Conservation (phyloP, 2,113 vertebrate species). For the Apteryx owenii region DNA sequence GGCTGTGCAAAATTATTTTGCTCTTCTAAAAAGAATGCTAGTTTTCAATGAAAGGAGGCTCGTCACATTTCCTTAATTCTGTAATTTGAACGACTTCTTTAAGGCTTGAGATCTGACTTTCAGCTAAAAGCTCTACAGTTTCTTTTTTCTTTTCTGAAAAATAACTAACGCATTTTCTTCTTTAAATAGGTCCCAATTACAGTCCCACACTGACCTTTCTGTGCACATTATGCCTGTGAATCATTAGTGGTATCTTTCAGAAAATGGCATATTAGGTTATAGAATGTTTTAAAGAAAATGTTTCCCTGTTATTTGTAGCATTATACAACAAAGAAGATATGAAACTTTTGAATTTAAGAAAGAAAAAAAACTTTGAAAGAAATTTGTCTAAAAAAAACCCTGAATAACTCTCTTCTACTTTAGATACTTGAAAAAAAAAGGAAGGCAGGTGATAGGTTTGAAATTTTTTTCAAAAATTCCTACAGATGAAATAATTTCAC, state of each 20-base stretch:
- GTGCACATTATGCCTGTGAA: not conserved
- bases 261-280: not conserved
- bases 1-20: not conserved
- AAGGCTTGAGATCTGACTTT: not conserved
- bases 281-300: not conserved
- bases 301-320: not conserved
- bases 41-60: not conserved
- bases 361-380: not conserved
- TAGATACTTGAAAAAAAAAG: not conserved
- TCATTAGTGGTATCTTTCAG: not conserved
- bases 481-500: not conserved
- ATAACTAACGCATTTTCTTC: not conserved
- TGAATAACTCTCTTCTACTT: not conserved
- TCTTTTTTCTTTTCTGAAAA: not conserved
- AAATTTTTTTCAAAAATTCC: not conserved
- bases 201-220: not conserved
- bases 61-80: not conserved
- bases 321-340: not conserved
- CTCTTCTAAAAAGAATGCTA: not conserved
- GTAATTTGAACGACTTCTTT: not conserved
- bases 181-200: not conserved
- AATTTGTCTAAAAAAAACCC: fast-evolving
- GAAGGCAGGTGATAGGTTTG: fast-evolving
- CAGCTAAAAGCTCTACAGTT: not conserved
- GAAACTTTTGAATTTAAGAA: not conserved